Conservation (phyloP, 2,113 vertebrate species). For the Psittacula cyanocephala region DNA sequence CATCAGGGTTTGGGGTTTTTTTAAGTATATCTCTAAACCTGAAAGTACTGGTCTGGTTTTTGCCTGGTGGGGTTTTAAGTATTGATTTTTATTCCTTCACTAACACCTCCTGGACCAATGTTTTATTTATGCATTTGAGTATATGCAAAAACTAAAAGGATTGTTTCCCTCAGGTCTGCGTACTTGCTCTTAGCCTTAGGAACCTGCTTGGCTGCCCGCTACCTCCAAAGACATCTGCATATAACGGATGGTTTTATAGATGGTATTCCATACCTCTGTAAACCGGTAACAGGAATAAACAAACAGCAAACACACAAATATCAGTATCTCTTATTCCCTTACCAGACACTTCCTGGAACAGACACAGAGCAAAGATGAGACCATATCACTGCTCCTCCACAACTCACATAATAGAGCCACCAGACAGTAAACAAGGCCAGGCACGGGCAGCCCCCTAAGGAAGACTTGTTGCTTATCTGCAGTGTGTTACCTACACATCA, state of each 20-base stretch:
- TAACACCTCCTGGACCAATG: not conserved
- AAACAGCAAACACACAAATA: not conserved
- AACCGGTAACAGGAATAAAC: fast-evolving
- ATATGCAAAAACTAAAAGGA: not conserved
- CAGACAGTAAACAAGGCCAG: not conserved
- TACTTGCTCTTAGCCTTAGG: not conserved
- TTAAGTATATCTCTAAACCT: not conserved
- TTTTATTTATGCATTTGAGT: not conserved
- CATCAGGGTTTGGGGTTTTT: not conserved
- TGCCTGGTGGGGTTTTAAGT: not conserved
- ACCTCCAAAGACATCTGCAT: fast-evolving
- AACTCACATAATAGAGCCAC: not conserved
- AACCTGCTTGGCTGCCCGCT: not conserved
- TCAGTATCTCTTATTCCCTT: fast-evolving
- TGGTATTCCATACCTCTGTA: not conserved
- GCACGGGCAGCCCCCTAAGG: not conserved
- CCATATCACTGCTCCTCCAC: fast-evolving
- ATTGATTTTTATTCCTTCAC: not conserved
- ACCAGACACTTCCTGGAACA: not conserved
- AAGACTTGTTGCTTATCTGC: not conserved
- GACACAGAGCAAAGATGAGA: not conserved
- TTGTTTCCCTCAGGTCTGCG: not conserved
- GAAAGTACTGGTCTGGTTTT: fast-evolving
- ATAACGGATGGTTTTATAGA: fast-evolving
- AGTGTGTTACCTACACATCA: fast-evolving